Base-by-base conservation (phyloP, 2,113 vertebrate species). In the Gadus chalcogrammus region DNA sequence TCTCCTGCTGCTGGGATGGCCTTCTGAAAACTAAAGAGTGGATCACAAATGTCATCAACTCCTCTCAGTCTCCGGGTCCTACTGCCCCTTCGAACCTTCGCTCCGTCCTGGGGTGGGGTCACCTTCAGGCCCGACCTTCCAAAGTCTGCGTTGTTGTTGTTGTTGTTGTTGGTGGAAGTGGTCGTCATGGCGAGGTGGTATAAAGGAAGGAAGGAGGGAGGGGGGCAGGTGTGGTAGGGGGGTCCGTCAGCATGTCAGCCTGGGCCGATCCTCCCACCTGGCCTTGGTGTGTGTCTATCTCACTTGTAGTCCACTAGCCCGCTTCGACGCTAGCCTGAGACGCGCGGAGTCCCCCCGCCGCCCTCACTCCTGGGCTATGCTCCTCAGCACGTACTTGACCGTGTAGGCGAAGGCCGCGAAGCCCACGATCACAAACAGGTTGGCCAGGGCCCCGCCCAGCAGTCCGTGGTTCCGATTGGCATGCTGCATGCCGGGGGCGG, bases 361-460 rank as follows among this genome's bases (percentile, higher is more conserved):
- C 73, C 61, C 16, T 98, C 93, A 98, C 86, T 99, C 96, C 87
- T 99, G 97, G 0, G 97, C 96, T 92, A 99, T 99, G 95, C 96
- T 99, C 89, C 97, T 92, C 89, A 99, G 91, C 72, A 99, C 96
- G 3, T 97, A 99, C 87, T 98, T 98, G 74, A 99, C 97, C 38
- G 97, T 99, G 92, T 99, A 99, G 82, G 97, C 97, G 6, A 99
- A 99, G 55, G 97, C 97, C 0, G 97, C 97, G 27, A 99, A 99
- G 66, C 97, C 97, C 12, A 99, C 97, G 61, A 99, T 97, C 72
- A 99, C 96, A 74, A 99, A 98, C 84, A 99, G 92, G 92, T 99
- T 99, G 85, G 97, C 95, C 78, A 99, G 79, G 53, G 97, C 97
- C 0, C 97, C 97, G 0, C 97, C 97, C 64, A 99, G 80, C 77